Evolutionary conservation across 2,113 vertebrate genomes (phyloP).

Genomic region (Tichodroma muraria): DNA sequence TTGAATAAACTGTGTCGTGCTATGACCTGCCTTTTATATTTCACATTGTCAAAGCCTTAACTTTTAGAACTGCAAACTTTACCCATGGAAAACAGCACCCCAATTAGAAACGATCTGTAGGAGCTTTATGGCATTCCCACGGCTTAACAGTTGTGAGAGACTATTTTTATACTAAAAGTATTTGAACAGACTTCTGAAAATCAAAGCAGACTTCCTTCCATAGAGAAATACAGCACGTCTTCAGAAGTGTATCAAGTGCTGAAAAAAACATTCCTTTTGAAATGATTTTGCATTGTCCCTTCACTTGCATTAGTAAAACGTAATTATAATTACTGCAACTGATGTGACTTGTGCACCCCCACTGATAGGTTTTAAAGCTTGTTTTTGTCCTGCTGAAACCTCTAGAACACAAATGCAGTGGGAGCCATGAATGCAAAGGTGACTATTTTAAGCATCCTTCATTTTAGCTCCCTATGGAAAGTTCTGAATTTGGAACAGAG

Average conservation of each 20-base stretch:
- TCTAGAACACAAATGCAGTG: not conserved
- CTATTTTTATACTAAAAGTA: slow-evolving; percentile 5
- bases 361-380: not conserved
- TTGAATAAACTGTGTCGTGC: not conserved
- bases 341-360: not conserved
- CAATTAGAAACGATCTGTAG: not conserved
- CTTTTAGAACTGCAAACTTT: not conserved
- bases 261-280: not conserved
- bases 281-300: not conserved
- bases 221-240: not conserved
- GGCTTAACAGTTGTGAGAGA: not conserved
- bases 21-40: not conserved
- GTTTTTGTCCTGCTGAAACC: not conserved
- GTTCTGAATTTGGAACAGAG: not conserved
- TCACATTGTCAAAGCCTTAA: not conserved
- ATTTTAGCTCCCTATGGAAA: not conserved
- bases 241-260: not conserved
- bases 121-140: not conserved
- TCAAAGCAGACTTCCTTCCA: not conserved
- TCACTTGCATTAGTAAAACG: not conserved
- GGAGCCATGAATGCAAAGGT: not conserved
- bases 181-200: slow-evolving; percentile 2
- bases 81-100: not conserved
- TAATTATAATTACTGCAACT: not conserved
- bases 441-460: not conserved